Base-by-base conservation (phyloP, 1,140 invertebrate species). In the Panagrolaimus sp. region DNA sequence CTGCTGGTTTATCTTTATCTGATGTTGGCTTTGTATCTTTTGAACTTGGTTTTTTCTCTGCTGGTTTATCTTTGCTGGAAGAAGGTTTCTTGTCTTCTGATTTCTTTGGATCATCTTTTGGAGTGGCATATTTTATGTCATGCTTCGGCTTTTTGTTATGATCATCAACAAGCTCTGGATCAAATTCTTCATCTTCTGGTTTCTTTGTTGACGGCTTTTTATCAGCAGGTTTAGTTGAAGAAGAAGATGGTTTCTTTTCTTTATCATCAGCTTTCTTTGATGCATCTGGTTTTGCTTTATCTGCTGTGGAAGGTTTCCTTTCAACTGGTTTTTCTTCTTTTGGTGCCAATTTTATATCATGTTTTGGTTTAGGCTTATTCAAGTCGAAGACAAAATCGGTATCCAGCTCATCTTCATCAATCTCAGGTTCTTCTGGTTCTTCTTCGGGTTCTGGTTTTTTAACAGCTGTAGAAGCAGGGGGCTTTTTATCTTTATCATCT, bases 201-300 rank as follows among this genome's bases (percentile, higher is more conserved):
- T 57, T 57, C n/a, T 20, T 25, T 20, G 51, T 20, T 20, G 51
- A 57, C 27, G 51, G 51, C n/a, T 57, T 57, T 16, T 57, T 57
- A 20, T 57, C 51, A 8, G 51, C 9, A 1, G 20, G 20, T 13
- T 57, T 57, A 2, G 51, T 25, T 5, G 51, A 57, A 20, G 51
- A n/a, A 1, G 51, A 57, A 20, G 20, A 16, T 23, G 51, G 51
- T 25, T 57, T 57, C n/a, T 57, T 57, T 5, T 57, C 51, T 23
- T 57, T 57, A n/a, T 57, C 51, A 0, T 20, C 51, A 57, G n/a
- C 51, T 27, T 57, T 57, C 20, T 57, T 57, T 25, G 51, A n/a
- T n/a, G n/a, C n/a, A n/a, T n/a, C n/a, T n/a, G 51, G n/a, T n/a
- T n/a, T n/a, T n/a, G 11, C 51, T 57, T 57, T 57, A 57, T 57